Conservation (phyloP, 2,888 invertebrate species). For the Chrysina gloriosa region DNA sequence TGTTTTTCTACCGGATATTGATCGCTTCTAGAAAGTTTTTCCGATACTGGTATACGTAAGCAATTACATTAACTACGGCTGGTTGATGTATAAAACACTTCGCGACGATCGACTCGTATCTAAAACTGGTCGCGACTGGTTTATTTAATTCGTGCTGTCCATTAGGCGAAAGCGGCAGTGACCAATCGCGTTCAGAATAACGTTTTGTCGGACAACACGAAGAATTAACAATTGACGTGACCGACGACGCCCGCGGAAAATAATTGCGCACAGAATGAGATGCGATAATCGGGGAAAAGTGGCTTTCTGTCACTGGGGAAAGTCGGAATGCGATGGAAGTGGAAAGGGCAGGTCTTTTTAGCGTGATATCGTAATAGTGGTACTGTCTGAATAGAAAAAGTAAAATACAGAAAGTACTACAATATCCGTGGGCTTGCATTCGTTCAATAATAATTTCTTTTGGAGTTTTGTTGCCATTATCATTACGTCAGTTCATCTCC, state of each 20-base stretch:
- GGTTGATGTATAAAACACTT: constrained; percentile 19
- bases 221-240: constrained; percentile 57
- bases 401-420: too few species aligned
- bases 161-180: constrained; percentile 62
- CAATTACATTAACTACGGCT: constrained; percentile 18
- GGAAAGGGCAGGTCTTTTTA: not conserved
- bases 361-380: too few species aligned
- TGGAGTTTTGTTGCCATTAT: too few species aligned
- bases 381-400: too few species aligned
- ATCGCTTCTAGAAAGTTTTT: too few species aligned
- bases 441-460: too few species aligned
- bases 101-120: constrained; percentile 50
- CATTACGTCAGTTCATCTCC: too few species aligned
- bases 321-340: not conserved
- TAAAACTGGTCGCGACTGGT: constrained; percentile 62
- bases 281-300: constrained; percentile 50
- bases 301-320: constrained; percentile 18
- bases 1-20: too few species aligned
- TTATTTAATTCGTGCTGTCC: constrained; percentile 57
- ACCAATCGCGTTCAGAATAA: constrained; percentile 62
- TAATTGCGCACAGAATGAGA: constrained; percentile 49
- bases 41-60: not conserved
- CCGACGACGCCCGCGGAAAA: constrained; percentile 43
- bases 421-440: too few species aligned
- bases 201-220: constrained; percentile 62